These are phyloP conservation scores for Sclerurus mexicanus DNA, from an alignment of 2,113 vertebrate species.

Conservation along the genomic window DNA sequence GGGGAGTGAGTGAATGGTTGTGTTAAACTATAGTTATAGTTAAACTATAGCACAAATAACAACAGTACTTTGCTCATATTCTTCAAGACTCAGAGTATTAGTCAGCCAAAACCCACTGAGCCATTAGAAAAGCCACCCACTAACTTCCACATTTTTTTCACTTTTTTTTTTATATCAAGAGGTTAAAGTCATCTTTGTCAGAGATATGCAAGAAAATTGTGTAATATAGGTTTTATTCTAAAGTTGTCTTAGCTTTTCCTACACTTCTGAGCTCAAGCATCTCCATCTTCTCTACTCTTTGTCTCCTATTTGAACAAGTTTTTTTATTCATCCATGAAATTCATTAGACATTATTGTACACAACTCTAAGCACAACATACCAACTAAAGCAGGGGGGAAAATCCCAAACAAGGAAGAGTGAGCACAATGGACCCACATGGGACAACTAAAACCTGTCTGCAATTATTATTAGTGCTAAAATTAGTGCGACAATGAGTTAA, in stretches of 20 bases:
- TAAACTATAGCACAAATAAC: neutral
- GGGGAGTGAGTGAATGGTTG: neutral
- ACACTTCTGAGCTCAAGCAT: neutral
- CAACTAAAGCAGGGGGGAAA: neutral
- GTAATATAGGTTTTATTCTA: neutral
- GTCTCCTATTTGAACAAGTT: neutral
- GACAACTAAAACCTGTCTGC: neutral
- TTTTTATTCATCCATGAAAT: constrained; percentile 2
- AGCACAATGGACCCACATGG: neutral
- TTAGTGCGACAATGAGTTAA: neutral
- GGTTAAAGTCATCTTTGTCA: neutral
- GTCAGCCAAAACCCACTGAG: constrained; percentile 56
- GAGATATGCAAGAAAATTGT: neutral
- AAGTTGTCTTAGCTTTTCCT: neutral
- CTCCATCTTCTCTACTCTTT: neutral
- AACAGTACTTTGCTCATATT: neutral
- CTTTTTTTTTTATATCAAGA: neutral
- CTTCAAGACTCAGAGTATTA: constrained; percentile 31
- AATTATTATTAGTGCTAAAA: neutral
- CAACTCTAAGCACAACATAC: neutral
- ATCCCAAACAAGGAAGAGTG: neutral
- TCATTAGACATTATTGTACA: neutral
- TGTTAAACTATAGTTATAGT: neutral
- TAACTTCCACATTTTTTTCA: neutral
- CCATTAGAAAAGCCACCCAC: constrained; percentile 50